Conservation (phyloP, 2,888 invertebrate species). For the Xestia xanthographa region DNA sequence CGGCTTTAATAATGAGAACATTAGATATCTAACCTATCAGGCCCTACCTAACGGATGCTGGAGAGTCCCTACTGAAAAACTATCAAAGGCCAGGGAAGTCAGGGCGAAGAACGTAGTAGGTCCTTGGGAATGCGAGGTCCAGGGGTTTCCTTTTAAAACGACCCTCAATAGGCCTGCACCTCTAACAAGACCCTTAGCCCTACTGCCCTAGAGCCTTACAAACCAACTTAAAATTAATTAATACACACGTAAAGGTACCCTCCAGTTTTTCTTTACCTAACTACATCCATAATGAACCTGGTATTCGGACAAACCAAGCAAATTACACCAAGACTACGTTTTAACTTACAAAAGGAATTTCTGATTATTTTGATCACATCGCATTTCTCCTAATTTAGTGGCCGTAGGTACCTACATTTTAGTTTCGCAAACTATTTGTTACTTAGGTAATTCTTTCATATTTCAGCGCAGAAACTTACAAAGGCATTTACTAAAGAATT, state of each 20-base stretch:
- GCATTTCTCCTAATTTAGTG: neutral
- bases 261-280: neutral
- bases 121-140: too few relatives aligned
- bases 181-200: neutral
- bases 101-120: too few relatives aligned
- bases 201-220: neutral
- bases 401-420: neutral
- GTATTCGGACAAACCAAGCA: neutral
- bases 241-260: neutral
- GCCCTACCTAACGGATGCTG: too few relatives aligned
- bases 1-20: too few relatives aligned
- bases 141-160: too few relatives aligned
- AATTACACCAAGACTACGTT: neutral
- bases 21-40: too few relatives aligned
- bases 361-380: neutral
- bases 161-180: neutral
- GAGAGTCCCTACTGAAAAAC: too few relatives aligned
- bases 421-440: slow-evolving; percentile 37
- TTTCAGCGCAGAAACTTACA: slow-evolving; percentile 33
- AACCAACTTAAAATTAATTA: neutral
- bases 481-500: slow-evolving; percentile 49
- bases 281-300: neutral
- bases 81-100: too few relatives aligned
- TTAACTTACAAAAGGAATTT: neutral
- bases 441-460: slow-evolving; percentile 19